phyloP scores from a whole-genome alignment of 2,797 vertebrate genomes.

The Carcharodon carcharias region DNA sequence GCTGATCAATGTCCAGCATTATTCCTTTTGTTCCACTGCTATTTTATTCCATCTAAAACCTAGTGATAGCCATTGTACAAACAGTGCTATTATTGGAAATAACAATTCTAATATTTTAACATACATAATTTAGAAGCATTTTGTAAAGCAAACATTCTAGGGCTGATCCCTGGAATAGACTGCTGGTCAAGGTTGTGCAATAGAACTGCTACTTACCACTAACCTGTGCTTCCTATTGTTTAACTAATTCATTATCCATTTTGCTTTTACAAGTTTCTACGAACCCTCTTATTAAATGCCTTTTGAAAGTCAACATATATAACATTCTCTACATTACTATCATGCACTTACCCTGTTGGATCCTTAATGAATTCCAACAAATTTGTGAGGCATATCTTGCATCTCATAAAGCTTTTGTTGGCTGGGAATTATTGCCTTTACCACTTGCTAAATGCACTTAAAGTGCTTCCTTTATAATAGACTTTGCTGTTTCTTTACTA shows the following conservation, averaged over 20 bases:
- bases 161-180: too few relatives aligned
- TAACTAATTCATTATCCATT: not conserved
- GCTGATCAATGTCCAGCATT: not conserved
- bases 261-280: not conserved
- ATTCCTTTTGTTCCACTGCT: not conserved
- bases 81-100: not conserved
- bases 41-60: not conserved
- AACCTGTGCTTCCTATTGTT: not conserved
- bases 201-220: not conserved
- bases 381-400: slow-evolving; percentile 23
- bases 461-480: slow-evolving; percentile 29
- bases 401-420: not conserved
- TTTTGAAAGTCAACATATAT: not conserved
- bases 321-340: not conserved
- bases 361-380: not conserved
- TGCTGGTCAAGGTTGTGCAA: not conserved
- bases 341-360: not conserved
- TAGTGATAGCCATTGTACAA: not conserved
- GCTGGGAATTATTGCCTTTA: slow-evolving; percentile 21
- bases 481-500: not conserved
- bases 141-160: not conserved
- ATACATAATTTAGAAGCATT: not conserved
- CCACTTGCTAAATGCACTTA: not conserved
- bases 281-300: not conserved
- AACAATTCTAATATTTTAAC: not conserved